Percentiles rank a stretch among this genome's conserved stretches.
Conservation (phyloP, 2,113 vertebrate species). For the Mirounga angustirostris region DNA sequence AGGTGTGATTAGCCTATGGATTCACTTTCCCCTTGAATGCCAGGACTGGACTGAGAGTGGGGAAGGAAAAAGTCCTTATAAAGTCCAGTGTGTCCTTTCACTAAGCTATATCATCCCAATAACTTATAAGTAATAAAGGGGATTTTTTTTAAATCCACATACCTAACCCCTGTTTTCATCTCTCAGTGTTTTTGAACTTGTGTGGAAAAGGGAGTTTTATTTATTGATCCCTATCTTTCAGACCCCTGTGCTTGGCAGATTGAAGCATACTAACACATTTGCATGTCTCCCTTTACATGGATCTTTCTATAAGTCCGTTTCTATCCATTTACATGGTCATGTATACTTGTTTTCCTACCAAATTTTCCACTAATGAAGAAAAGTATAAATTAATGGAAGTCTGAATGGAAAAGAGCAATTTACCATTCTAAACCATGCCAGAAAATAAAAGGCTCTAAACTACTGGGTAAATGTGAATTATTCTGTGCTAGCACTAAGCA, state of each 20-base stretch:
- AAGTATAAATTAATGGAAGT: slow-evolving; percentile 15
- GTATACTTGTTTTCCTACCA: not conserved
- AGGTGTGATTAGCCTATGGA: too few species aligned
- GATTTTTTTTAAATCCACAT: not conserved
- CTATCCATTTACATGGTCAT: not conserved
- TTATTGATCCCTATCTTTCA: not conserved
- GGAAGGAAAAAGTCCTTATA: not conserved
- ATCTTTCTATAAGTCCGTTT: not conserved
- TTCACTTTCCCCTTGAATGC: not conserved
- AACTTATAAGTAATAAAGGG: not conserved
- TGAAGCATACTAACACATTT: not conserved
- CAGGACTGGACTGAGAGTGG: not conserved
- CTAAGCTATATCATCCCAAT: not conserved
- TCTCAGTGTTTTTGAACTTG: not conserved
- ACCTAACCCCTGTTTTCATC: not conserved
- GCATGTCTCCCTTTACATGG: not conserved
- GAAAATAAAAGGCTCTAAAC: not conserved
- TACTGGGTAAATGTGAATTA: not conserved
- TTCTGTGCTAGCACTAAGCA: not conserved
- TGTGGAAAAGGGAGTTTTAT: not conserved
- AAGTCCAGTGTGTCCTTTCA: not conserved
- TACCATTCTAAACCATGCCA: not conserved
- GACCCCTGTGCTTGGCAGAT: not conserved
- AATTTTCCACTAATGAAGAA: not conserved
- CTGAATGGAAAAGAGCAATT: not conserved